Evolutionary conservation across 1,140 invertebrate genomes (phyloP).

Genomic region (Cylas formicarius): DNA sequence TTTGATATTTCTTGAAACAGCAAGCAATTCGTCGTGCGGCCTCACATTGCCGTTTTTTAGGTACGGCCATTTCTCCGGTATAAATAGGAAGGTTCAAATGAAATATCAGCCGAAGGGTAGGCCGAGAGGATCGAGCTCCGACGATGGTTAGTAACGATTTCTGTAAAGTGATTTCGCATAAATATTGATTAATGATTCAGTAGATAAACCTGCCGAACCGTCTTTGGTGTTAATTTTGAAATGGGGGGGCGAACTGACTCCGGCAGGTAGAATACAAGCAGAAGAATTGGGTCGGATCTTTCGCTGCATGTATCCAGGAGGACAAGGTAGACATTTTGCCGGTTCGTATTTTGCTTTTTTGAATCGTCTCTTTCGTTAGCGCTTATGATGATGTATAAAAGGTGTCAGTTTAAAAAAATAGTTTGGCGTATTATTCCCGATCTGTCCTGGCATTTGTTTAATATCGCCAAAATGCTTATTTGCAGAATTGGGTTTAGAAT

Average conservation of each 20-base stretch:
- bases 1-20: too few species aligned
- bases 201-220: constrained; percentile 76
- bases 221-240: constrained; percentile 93
- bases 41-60: too few species aligned
- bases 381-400: background rate
- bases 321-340: constrained; percentile 74
- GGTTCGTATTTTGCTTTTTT: constrained; percentile 51
- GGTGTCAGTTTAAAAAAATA: constrained; percentile 6
- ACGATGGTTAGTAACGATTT: constrained; percentile 68
- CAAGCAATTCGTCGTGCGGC: constrained; percentile 8
- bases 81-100: constrained; percentile 99
- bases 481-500: too few species aligned
- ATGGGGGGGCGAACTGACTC: constrained; percentile 99
- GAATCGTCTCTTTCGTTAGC: constrained; percentile 17
- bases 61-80: constrained; percentile 99
- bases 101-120: constrained; percentile 97
- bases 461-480: too few species aligned
- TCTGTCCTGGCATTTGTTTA: too few species aligned
- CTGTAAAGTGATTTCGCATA: constrained; percentile 36
- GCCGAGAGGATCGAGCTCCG: constrained; percentile 86
- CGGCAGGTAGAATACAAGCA: constrained; percentile 91
- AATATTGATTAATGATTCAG: constrained; percentile 30
- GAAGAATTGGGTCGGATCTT: constrained; percentile 97
- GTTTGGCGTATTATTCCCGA: too few species aligned
- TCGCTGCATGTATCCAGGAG: constrained; percentile 95